Evolutionary conservation across 2,888 invertebrate species (phyloP), one percentile per base, ranked within the genome.

Genomic region (Prosapia bicincta): DNA sequence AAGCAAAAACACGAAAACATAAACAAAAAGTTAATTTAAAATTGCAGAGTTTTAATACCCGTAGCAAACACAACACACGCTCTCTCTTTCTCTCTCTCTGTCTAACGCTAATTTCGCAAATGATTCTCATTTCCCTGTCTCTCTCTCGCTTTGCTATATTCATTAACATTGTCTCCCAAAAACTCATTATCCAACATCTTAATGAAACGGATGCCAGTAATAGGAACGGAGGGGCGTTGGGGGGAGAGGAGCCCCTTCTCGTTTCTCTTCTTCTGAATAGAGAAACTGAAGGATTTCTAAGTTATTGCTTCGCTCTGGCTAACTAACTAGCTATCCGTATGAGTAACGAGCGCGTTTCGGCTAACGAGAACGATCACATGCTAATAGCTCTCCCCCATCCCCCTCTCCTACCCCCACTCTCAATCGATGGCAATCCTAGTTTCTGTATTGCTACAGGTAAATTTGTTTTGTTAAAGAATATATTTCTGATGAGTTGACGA

Each of bases 151-250:
- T 66, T 43, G 38, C 71, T 73, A 73, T 78, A 79, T 79, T 79
- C 79, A 78, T 79, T 79, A 77, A 78, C 77, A 78, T 78, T 78
- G 78, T 77, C 77, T 77, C 76, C 78, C 76, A 77, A 78, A 75
- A 77, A 80, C 78, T 80, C 78, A 78, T 78, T 79, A 79, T 79
- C 78, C 78, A 78, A 79, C 77, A 78, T 78, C 77, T 77, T 78
- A 78, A 78, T 78, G 78, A 78, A 78, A 78, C 78, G 78, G 77
- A 78, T 78, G 78, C 78, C 78, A 65, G 78, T 78, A 78, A 78
- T 76, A 72, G 78, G 75, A 75, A 30, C 66, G 43, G 26, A 43
- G 69, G 20, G 13, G 23, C 3, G n/a, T 9, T 3, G 6, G 69
- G 6, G 69, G n/a, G 26, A 13, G 13, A 26, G 26, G 23, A 26